These are phyloP conservation scores for Smithornis capensis DNA, from an alignment of 2,113 vertebrate genomes.

Conservation along the genomic window DNA sequence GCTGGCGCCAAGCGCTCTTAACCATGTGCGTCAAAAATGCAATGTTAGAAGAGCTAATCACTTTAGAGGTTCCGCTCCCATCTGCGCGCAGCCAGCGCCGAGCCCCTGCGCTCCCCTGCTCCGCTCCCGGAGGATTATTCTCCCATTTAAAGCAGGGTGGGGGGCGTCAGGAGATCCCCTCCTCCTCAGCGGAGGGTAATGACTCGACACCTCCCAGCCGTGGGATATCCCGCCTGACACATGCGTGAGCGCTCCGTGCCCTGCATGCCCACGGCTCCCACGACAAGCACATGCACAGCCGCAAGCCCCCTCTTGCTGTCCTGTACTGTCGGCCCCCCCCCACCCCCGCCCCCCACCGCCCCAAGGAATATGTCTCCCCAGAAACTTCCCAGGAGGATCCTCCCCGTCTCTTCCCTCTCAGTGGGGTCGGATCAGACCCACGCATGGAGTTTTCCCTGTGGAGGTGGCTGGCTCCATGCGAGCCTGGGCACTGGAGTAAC, in stretches of 20 bases:
- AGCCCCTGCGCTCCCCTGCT: constrained; percentile 29
- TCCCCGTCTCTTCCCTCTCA: background rate
- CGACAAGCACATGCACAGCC: background rate
- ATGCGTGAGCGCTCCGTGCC: background rate
- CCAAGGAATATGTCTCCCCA: background rate
- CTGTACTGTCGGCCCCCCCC: background rate
- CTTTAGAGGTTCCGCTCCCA: constrained; percentile 75
- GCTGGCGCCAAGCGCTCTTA: constrained; percentile 79
- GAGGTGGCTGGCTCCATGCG: background rate
- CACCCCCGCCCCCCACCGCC: background rate
- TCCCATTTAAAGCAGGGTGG: background rate
- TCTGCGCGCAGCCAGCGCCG: constrained; percentile 58
- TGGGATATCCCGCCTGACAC: background rate
- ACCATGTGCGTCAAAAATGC: constrained; percentile 77
- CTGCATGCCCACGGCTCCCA: background rate
- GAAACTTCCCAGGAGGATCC: background rate
- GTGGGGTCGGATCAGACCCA: background rate
- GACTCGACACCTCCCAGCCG: background rate
- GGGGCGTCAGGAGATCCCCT: background rate
- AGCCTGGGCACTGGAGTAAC: background rate
- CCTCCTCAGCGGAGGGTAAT: background rate
- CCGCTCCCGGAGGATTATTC: constrained; percentile 38
- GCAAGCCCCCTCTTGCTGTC: background rate
- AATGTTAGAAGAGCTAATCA: constrained; percentile 73
- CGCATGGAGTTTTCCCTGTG: background rate